A percentile compares a stretch with the other conserved stretches of the same genome.
Evolutionary conservation across 92 coral and sea anemone genomes (phyloP).

Genomic region (Parazoanthus darwini): DNA sequence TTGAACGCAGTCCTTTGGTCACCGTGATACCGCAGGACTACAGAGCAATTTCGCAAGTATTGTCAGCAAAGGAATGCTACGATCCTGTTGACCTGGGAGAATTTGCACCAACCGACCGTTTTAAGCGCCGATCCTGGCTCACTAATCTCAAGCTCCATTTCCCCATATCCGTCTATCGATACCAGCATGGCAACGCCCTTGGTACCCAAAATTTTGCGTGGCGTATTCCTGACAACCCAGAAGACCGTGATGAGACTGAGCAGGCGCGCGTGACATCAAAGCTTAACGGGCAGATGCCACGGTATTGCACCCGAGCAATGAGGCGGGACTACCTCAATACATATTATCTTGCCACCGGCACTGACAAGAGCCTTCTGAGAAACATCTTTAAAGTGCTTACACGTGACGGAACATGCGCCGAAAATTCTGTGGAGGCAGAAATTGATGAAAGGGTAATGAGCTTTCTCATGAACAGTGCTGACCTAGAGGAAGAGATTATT

Average conservation of each 20-base stretch:
- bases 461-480: neutral
- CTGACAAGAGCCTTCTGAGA: no score
- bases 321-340: no score
- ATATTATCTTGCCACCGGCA: no score
- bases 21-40: neutral
- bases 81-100: neutral
- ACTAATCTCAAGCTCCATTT: neutral
- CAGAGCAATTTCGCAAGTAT: neutral
- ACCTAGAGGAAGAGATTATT: neutral
- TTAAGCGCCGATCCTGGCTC: constrained; percentile 2
- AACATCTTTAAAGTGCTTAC: no score
- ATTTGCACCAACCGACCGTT: constrained; percentile 15
- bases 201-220: neutral
- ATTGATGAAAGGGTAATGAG: neutral
- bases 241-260: neutral
- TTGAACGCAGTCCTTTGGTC: neutral
- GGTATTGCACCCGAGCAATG: no score
- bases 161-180: neutral
- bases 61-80: neutral
- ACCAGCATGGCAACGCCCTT: constrained; percentile 9
- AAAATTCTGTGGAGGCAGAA: neutral
- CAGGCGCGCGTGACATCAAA: no score
- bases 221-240: neutral
- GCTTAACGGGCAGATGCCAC: no score
- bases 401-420: neutral